Conservation (phyloP, 2,113 vertebrate genomes). For the Chrysemys picta region DNA sequence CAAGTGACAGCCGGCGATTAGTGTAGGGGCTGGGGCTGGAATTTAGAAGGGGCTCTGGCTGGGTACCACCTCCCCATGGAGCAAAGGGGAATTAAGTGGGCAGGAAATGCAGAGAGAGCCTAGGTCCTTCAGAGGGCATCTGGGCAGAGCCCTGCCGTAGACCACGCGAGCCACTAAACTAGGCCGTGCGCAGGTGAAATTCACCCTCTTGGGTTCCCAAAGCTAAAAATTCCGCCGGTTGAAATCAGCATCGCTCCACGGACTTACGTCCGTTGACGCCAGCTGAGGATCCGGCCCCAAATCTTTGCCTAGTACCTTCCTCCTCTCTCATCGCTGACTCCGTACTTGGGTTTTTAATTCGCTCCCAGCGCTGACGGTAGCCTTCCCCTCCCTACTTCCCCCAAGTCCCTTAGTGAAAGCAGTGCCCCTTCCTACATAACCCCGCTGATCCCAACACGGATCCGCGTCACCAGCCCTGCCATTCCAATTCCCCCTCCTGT, state of each 20-base stretch:
- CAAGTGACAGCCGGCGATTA: too few species aligned
- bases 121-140: background rate
- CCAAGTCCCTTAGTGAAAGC: background rate
- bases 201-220: background rate
- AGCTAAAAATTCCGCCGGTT: too few species aligned
- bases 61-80: background rate
- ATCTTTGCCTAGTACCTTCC: background rate
- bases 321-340: background rate
- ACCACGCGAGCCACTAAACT: too few species aligned
- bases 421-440: background rate
- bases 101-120: conserved; percentile 15
- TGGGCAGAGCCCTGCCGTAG: too few species aligned
- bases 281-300: background rate
- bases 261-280: background rate
- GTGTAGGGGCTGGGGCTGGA: background rate
- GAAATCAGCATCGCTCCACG: background rate
- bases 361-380: background rate
- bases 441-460: background rate
- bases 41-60: background rate
- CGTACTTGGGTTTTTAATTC: background rate
- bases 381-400: background rate
- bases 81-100: background rate
- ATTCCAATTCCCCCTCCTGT: background rate
- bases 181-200: background rate
- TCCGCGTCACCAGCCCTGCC: background rate